These are phyloP conservation scores for Pterostichus madidus DNA, from an alignment of 2,888 invertebrate species.

Conservation along the genomic window DNA sequence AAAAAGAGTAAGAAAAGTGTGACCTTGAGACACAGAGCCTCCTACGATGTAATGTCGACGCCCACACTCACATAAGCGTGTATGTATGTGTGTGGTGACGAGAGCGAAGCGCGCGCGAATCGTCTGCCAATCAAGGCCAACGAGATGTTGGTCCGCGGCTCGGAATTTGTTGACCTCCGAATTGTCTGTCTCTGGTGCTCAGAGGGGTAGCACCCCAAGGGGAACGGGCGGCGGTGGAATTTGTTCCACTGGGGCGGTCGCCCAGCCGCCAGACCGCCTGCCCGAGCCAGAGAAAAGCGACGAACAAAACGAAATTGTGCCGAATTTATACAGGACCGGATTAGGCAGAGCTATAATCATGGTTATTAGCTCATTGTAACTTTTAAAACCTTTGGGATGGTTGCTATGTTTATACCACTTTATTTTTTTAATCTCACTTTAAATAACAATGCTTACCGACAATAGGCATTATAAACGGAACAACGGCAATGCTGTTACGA, in stretches of 20 bases:
- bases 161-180: constrained; percentile 62
- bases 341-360: background rate
- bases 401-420: no score
- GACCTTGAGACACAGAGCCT: constrained; percentile 66
- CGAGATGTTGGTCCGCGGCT: constrained; percentile 31
- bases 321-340: constrained; percentile 34
- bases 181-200: constrained; percentile 3
- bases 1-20: constrained; percentile 8
- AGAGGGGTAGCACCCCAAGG: background rate
- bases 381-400: background rate
- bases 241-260: constrained; percentile 53
- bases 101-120: constrained; percentile 54
- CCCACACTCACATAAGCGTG: constrained; percentile 24
- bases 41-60: constrained; percentile 61
- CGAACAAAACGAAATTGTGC: constrained; percentile 21
- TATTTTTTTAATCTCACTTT: no score
- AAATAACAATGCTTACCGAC: no score
- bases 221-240: constrained; percentile 14
- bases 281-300: constrained; percentile 23
- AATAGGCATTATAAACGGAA: no score
- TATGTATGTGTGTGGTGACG: constrained; percentile 6
- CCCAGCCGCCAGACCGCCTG: background rate
- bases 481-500: no score
- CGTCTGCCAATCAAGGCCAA: constrained; percentile 67
- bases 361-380: background rate